Percentiles rank a stretch among this genome's conserved stretches.
phyloP scores from a whole-genome alignment of 2,888 invertebrate genomes.

The Pemphredon lugubris region DNA sequence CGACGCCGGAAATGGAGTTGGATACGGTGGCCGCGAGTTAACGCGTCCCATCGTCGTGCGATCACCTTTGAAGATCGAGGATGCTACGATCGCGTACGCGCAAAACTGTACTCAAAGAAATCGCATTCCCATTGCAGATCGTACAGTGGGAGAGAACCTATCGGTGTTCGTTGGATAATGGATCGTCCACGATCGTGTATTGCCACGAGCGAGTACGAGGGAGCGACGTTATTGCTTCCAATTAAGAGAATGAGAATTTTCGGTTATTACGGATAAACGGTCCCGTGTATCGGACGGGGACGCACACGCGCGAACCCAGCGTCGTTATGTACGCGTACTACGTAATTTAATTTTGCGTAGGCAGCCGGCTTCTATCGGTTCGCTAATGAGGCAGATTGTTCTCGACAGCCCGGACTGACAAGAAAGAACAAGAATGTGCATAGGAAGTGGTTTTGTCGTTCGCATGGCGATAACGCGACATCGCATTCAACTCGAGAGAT shows the following conservation, averaged over 20 bases:
- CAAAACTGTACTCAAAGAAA: neutral
- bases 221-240: conserved; percentile 24
- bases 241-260: conserved; percentile 32
- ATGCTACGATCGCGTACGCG: neutral
- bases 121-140: no score
- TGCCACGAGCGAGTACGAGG: neutral
- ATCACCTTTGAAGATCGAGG: neutral
- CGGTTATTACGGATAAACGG: conserved; percentile 22
- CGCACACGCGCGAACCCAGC: conserved; percentile 4
- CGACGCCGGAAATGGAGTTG: conserved; percentile 42
- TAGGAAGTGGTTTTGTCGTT: conserved; percentile 72
- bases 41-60: conserved; percentile 11
- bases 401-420: conserved; percentile 53
- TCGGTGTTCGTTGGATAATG: neutral
- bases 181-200: neutral
- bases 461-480: conserved; percentile 61
- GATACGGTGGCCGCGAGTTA: conserved; percentile 33
- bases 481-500: conserved; percentile 49
- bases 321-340: conserved; percentile 11
- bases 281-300: conserved; percentile 3
- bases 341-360: conserved; percentile 54
- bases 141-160: no score
- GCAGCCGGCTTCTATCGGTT: conserved; percentile 60
- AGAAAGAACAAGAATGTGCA: conserved; percentile 68
- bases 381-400: conserved; percentile 67